Evolutionary conservation across 2,888 invertebrate genomes (phyloP), one percentile per base, ranked within the genome.

Genomic region (Netelia virgata): DNA sequence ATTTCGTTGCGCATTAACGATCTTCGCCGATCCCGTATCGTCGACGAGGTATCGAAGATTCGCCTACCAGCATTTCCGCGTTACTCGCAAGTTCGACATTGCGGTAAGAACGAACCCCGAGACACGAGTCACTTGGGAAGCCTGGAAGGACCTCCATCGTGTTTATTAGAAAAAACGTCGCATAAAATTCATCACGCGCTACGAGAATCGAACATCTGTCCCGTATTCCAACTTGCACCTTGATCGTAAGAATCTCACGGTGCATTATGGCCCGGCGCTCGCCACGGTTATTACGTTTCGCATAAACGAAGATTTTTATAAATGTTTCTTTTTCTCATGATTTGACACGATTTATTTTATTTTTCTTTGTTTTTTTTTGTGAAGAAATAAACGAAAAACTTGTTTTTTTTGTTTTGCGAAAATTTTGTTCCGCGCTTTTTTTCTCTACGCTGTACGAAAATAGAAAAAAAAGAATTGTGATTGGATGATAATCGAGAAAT

Each of bases 191-290:
- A 77, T 75, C 76, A 61, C 75, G 83, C 73, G 78, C 75, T 80
- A 70, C 81, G 83, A 80, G 84, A 84, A 59, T 59, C 16, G 68
- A 88, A 77, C 90, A 90, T 90, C 89, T 90, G 89, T 76, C 89
- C 89, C 89, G 88, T 89, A 89, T 89, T 86, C 86, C 70, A 66
- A 85, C 79, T 47, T 14, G 47, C 47, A 47, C 14, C 47, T 47
- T 61, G 61, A 61, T 36, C 36, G 36, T 36, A 36, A 36, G 36
- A 36, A 36, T 36, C 36, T 36, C 36, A 36, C 36, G 36, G 36
- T 36, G 36, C 36, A 36, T 36, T 36, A 36, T 36, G 36, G 6
- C 36, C 6, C 36, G 36, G 5, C 36, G 36, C 3, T 6, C 36
- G 36, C 36, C 36, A 36, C 36, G 36, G 6, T 36, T 36, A 36